These are phyloP conservation scores for Platyura marginata DNA, from an alignment of 1,140 invertebrate genomes.

Conservation along the genomic window DNA sequence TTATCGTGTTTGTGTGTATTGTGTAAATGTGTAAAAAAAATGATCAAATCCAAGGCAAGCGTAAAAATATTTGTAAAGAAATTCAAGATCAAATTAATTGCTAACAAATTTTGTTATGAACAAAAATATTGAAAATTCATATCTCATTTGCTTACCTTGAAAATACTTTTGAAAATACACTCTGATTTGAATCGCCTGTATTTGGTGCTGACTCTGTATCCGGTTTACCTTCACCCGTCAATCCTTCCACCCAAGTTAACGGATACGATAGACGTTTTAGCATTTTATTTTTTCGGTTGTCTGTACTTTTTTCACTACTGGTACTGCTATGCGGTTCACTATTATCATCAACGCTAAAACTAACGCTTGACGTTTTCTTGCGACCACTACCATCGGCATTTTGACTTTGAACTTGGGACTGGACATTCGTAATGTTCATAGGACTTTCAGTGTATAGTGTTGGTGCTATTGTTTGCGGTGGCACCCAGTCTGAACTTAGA, in stretches of 20 bases:
- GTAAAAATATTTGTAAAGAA: not conserved
- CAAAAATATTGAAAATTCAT: too few species aligned
- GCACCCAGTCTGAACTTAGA: constrained; percentile 63
- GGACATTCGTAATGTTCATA: constrained; percentile 10
- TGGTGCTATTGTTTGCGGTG: constrained; percentile 54
- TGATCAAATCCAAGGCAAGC: not conserved
- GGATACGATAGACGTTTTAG: constrained; percentile 79
- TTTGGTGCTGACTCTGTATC: constrained; percentile 24
- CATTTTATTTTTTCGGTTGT: constrained; percentile 57
- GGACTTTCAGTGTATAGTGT: constrained; percentile 31
- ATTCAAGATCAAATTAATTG: not conserved
- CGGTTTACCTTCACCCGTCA: constrained; percentile 40
- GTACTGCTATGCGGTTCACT: constrained; percentile 11
- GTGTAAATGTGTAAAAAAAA: not conserved
- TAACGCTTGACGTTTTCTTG: constrained; percentile 52
- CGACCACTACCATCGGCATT: constrained; percentile 24
- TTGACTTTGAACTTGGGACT: constrained; percentile 26
- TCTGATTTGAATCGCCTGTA: constrained; percentile 30
- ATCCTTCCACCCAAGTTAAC: constrained; percentile 79
- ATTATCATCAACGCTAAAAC: constrained; percentile 49
- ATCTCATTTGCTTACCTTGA: constrained; percentile 43
- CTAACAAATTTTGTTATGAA: too few species aligned
- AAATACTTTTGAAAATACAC: constrained; percentile 75
- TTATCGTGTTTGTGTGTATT: not conserved
- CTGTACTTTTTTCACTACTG: constrained; percentile 31